These are phyloP conservation scores for Champsocephalus gunnari DNA, from an alignment of 2,797 vertebrate genomes.

Conservation along the genomic window DNA sequence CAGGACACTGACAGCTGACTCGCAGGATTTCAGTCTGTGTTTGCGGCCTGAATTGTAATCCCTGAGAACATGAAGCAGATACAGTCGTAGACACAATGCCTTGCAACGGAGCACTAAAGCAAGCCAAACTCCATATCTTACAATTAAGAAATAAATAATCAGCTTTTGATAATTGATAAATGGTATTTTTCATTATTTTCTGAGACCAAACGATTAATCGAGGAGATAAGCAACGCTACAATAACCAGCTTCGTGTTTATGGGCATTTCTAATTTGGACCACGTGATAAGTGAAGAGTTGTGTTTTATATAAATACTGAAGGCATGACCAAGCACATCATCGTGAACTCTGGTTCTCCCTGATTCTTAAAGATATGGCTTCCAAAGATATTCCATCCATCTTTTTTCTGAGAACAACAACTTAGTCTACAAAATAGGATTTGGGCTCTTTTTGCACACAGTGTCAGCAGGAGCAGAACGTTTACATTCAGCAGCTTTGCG, in stretches of 20 bases:
- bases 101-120: conserved; percentile 24
- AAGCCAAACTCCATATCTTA: background rate
- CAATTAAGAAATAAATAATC: background rate
- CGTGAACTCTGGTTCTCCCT: conserved; percentile 6
- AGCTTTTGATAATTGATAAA: too few species aligned
- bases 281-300: background rate
- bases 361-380: conserved; percentile 2
- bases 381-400: background rate
- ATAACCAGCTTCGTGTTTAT: background rate
- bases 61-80: conserved; percentile 53
- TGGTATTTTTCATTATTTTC: too few species aligned
- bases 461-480: conserved; percentile 5
- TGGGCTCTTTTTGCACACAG: background rate
- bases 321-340: too few species aligned
- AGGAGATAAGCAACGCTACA: too few species aligned
- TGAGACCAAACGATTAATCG: too few species aligned
- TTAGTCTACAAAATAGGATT: background rate
- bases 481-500: conserved; percentile 11
- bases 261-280: background rate
- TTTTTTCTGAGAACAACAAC: background rate
- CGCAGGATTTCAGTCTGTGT: background rate
- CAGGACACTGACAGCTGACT: background rate
- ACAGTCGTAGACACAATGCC: conserved; percentile 11
- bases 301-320: conserved; percentile 8
- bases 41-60: conserved; percentile 42